Conservation (phyloP, 1,140 invertebrate genomes). For the Bombus breviceps region DNA sequence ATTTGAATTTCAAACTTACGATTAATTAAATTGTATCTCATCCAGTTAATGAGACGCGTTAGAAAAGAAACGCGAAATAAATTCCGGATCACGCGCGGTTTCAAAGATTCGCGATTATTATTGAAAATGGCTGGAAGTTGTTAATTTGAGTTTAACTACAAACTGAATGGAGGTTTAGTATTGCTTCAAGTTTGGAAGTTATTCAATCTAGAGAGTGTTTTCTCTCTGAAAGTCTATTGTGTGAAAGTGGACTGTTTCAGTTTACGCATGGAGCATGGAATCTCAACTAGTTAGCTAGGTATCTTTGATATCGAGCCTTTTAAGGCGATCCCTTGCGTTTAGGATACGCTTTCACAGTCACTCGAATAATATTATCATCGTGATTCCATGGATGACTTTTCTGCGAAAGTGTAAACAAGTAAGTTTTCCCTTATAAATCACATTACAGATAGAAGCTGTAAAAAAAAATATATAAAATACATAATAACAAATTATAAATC, state of each 20-base stretch:
- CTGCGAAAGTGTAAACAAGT: background rate
- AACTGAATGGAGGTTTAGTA: background rate
- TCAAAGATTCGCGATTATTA: background rate
- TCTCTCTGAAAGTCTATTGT: conserved; percentile 1
- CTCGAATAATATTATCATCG: conserved; percentile 3
- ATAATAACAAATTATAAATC: no score
- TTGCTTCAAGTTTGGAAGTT: background rate
- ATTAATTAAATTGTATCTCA: background rate
- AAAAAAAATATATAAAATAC: background rate
- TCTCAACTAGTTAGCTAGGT: background rate
- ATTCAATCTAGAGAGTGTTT: background rate
- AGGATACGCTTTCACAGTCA: conserved; percentile 20
- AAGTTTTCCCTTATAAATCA: background rate
- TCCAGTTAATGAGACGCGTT: background rate
- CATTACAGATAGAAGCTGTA: no score
- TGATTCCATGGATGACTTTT: background rate
- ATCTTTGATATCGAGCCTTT: conserved; percentile 22
- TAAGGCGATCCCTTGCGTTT: conserved; percentile 5
- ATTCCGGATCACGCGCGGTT: background rate
- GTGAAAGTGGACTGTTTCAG: conserved; percentile 13
- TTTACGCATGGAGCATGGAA: background rate
- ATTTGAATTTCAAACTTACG: background rate
- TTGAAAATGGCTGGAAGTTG: background rate
- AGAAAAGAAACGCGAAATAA: background rate
- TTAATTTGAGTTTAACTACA: background rate